Evolutionary conservation across 1,140 invertebrate species (phyloP), one percentile per base, ranked within the genome.

Genomic region (Thaumetopoea pityocampa): DNA sequence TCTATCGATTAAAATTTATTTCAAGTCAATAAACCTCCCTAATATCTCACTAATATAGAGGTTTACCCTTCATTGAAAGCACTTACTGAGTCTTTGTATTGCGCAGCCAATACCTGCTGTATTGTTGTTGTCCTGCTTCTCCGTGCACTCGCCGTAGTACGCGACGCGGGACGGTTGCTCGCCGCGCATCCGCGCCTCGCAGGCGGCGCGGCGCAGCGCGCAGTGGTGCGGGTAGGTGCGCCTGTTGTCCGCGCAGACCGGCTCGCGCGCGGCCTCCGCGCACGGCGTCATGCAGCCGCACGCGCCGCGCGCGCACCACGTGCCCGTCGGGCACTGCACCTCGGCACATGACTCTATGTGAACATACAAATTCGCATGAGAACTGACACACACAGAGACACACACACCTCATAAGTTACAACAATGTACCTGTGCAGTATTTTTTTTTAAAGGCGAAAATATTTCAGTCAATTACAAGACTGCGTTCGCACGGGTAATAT

Each of bases 221-320:
- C 96, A 98, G 76, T 95, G 93, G 70, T 92, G 96, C 36, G 86
- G 72, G 72, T 94, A 97, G 0, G 93, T 96, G 23, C 88, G 87
- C 45, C 90, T 88, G 61, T 94, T 91, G 59, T 90, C 93, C 22
- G 92, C 93, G 72, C 96, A 98, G 14, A 97, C 92, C 4, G 90
- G 90, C 63, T 92, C 90, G 5, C 70, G 60, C 7, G 57, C 60
- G 3, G 51, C 58, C 6, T 59, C 71, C 0, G 63, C 61, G 42
- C 78, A 82, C 4, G 64, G 48, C 4, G 41, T 55, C 11, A 48
- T 44, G 35, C 79, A 83, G 4, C 76, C 56, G 43, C 77, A 83
- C n/a, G 62, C 45, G 6, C 79, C 79, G n/a, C 79, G 74, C 1
- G 72, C 74, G 22, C 79, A 83, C 71, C 68, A 80, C 22, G 71